These are phyloP conservation scores for Apteryx mantelli DNA, from an alignment of 2,113 vertebrate genomes.

Conservation along the genomic window DNA sequence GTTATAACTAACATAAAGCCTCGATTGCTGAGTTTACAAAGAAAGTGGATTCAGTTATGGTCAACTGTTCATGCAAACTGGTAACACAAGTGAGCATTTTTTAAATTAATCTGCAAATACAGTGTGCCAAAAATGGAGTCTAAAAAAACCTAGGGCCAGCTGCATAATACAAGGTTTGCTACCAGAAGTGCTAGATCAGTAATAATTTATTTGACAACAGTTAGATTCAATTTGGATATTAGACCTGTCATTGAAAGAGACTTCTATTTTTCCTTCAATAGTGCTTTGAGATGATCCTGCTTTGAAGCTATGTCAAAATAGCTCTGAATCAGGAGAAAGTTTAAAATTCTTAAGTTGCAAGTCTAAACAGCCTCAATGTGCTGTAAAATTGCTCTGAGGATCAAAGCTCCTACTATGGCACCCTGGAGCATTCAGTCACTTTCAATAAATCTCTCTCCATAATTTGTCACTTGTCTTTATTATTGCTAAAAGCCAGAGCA, in stretches of 20 bases:
- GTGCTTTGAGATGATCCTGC: slow-evolving; percentile 31
- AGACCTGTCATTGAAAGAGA: slow-evolving; percentile 44
- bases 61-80: rapidly evolving
- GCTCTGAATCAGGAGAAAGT: slow-evolving; percentile 50
- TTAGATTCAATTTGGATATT: slow-evolving; percentile 27
- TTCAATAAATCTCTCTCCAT: slow-evolving; percentile 62
- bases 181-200: background rate
- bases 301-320: slow-evolving; percentile 64
- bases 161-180: slow-evolving; percentile 1
- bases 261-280: slow-evolving; percentile 21
- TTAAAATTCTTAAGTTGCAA: slow-evolving; percentile 18
- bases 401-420: slow-evolving; percentile 4
- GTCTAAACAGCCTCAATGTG: slow-evolving; percentile 53
- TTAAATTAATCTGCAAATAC: background rate
- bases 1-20: background rate
- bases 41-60: background rate
- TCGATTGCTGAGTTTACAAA: background rate
- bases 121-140: background rate
- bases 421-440: slow-evolving; percentile 46
- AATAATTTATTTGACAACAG: slow-evolving; percentile 53
- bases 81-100: background rate
- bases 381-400: slow-evolving; percentile 49
- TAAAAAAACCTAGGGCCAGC: background rate
- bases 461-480: slow-evolving; percentile 58
- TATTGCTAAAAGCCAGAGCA: slow-evolving; percentile 62